phyloP scores from a whole-genome alignment of 2,797 vertebrate genomes.

The Arctocebus calabarensis region DNA sequence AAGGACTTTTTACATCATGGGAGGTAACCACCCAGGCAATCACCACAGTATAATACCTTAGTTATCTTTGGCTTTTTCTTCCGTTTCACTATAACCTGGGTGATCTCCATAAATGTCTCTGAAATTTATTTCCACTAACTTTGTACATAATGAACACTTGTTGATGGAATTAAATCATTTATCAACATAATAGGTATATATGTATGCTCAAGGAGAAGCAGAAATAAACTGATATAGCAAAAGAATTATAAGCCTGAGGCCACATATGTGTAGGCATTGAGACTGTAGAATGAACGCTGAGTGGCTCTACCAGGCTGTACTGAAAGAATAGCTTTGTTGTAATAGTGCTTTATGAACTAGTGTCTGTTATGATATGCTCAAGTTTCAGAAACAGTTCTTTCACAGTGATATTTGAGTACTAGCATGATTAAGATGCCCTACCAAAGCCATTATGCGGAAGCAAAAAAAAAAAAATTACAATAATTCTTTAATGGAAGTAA shows the following conservation, averaged over 20 bases:
- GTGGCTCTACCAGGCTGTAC: background rate
- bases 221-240: background rate
- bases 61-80: background rate
- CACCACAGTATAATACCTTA: background rate
- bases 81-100: background rate
- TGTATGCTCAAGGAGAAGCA: background rate
- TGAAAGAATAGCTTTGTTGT: background rate
- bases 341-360: rapidly evolving
- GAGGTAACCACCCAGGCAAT: background rate
- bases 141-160: background rate
- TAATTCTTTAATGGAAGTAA: background rate
- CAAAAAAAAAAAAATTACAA: background rate
- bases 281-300: background rate
- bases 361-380: background rate
- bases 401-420: background rate
- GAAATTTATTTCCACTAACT: background rate
- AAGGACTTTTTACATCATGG: background rate
- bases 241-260: background rate
- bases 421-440: background rate
- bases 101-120: background rate
- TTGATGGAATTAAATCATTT: background rate
- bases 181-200: background rate
- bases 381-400: background rate
- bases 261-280: background rate
- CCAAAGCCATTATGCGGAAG: background rate